phyloP scores from a whole-genome alignment of 2,113 vertebrate genomes.

The Pelmatolapia mariae region DNA sequence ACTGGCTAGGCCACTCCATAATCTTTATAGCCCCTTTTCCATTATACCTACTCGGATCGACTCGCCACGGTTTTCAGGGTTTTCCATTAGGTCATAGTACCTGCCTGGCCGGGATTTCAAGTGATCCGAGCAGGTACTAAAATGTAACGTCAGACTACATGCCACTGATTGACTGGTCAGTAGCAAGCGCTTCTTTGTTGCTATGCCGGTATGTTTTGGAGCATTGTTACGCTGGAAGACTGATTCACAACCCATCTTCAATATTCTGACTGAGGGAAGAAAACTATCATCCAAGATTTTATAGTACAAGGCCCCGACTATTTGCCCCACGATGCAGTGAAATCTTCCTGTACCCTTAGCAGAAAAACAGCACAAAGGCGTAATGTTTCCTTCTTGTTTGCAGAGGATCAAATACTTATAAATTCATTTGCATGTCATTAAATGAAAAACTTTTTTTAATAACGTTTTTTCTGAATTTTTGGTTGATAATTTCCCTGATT shows the following conservation, averaged over 20 bases:
- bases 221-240: background rate
- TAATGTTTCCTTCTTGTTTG: background rate
- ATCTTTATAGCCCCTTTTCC: fast-evolving
- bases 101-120: background rate
- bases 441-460: background rate
- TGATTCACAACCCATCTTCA: background rate
- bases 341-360: fast-evolving
- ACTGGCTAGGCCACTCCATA: background rate
- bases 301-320: fast-evolving
- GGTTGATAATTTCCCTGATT: background rate
- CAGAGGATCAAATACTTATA: background rate
- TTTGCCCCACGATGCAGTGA: too few species aligned
- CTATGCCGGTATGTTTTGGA: background rate
- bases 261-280: background rate
- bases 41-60: background rate
- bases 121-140: background rate
- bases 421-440: background rate
- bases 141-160: background rate
- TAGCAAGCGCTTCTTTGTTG: background rate
- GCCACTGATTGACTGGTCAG: background rate
- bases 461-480: too few species aligned
- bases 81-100: background rate
- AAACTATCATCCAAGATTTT: background rate
- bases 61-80: background rate
- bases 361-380: background rate